Base-by-base conservation (phyloP, 2,113 vertebrate species). In the Planiliza haematocheilus region DNA sequence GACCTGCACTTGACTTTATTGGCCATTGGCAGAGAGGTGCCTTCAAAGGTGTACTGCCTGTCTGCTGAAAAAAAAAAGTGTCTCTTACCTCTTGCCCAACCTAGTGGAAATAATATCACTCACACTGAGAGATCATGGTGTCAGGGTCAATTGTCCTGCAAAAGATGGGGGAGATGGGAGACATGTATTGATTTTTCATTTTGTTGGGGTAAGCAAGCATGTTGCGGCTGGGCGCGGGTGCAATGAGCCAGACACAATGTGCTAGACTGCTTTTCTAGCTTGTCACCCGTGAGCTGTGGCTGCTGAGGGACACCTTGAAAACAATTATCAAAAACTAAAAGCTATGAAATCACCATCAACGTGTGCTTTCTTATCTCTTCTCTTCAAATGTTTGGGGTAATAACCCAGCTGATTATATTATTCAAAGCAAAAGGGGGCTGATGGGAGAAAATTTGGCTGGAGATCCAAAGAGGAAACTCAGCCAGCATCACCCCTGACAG, bases 171-270 rank as follows among this genome's bases (percentile, higher is more conserved):
- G 81, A 84, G 86, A 83, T 80, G 87, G 90, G 85, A 89, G 87
- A 91, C 92, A 89, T 70, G 84, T 93, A 94, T 94, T 93, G 93
- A 94, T 94, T 94, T 93, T 93, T 93, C 90, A 91, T 93, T 93
- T 91, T 91, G 92, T 92, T 80, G 85, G 89, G 88, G 89, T 91
- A 93, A 93, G 92, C 89, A 90, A 90, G 91, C 91, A 90, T 93
- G 91, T 87, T 88, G 85, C 69, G 84, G 90, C 89, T 72, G 86
- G 77, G 81, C 37, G 89, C 77, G 67, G 79, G 87, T 88, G 92
- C 93, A 92, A 86, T 89, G 92, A 88, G 87, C 84, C 86, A 72
- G 77, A 79, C 67, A 79, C 20, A 84, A 91, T 82, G 88, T 84
- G 84, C 79, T 39, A 65, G 72, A 68, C 69, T 61, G 72, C 71